A percentile compares a stretch with the other conserved stretches of the same genome.
phyloP scores from a whole-genome alignment of 2,113 vertebrate species.

The Sinocyclocheilus rhinocerous region DNA sequence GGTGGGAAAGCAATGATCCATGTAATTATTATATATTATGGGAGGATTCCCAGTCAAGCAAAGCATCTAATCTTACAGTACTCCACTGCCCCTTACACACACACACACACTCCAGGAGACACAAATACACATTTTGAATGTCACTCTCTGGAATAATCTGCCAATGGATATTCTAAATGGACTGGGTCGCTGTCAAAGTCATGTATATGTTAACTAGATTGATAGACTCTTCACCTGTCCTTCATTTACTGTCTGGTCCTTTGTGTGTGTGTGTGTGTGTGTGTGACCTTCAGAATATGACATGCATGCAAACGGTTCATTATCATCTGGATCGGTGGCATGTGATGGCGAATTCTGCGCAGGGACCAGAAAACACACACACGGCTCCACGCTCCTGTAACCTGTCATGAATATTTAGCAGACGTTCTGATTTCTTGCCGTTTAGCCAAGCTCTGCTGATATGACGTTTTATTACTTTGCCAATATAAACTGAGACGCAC shows the following conservation, averaged over 20 bases:
- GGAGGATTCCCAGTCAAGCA: constrained; percentile 52
- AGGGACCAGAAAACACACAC: not conserved
- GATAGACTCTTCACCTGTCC: constrained; percentile 31
- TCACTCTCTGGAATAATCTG: constrained; percentile 20
- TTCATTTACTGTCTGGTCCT: constrained; percentile 11
- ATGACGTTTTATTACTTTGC: constrained; percentile 34
- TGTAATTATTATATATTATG: constrained; percentile 56
- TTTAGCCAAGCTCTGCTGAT: constrained; percentile 44
- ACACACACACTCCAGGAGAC: constrained; percentile 10
- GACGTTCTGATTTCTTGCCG: constrained; percentile 20
- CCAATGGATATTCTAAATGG: constrained; percentile 12
- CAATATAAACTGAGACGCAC: constrained; percentile 10
- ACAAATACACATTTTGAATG: constrained; percentile 43
- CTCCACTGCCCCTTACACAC: constrained; percentile 20
- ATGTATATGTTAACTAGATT: constrained; percentile 23
- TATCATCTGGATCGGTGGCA: constrained; percentile 18
- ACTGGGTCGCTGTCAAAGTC: constrained; percentile 25
- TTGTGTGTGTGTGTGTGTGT: not conserved
- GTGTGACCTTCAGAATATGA: constrained; percentile 34
- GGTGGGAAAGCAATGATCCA: constrained; percentile 64
- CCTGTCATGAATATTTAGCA: constrained; percentile 44
- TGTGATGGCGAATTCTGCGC: constrained; percentile 6
- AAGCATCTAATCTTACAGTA: constrained; percentile 42
- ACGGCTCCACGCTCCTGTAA: not conserved
- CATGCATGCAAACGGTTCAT: constrained; percentile 38